Base-by-base conservation (phyloP, 2,113 vertebrate species). In the Sakesphorus luctuosus region DNA sequence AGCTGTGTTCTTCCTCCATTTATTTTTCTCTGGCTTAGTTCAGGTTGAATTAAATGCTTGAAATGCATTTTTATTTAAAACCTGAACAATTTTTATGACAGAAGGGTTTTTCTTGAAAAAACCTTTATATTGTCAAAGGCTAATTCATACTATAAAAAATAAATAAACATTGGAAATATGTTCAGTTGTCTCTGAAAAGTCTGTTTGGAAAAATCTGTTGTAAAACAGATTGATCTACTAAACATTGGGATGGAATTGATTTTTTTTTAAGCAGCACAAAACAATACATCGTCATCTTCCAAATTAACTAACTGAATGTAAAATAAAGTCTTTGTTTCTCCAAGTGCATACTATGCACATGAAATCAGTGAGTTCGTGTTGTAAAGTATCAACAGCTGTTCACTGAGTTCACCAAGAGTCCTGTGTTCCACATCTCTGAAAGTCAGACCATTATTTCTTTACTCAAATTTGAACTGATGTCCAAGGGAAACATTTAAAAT, bases 31-130 rank as follows among this genome's bases (percentile, higher is more conserved):
- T 91, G 44, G 9, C 29, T 86, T 62, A 62, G 35, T 62, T 62
- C 15, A 20, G 7, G 9, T 38, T 90, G 69, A 91, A 28, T 24
- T 47, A 72, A 75, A n/a, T 18, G 14, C 44, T 84, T 71, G 38
- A 82, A 91, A 81, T 68, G 11, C 35, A 61, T 94, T 94, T 92
- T 94, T 86, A 90, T 89, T 94, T 86, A 61, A 89, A 93, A 61
- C 3, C 15, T 5, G 2, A 91, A 59, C 24, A 38, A 78, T 53
- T 89, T 65, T 13, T 84, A 8, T n/a, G 33, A 77, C 7, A 61
- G 77, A 61, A 72, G 18, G 40, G 13, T 63, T 75, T 72, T 91
- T 84, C 40, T 24, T 67, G 31, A 3, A 29, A 55, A 94, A 88
- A 8, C 3, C 19, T 81, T 81, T 78, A 50, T 6, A 3, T 68